Evolutionary conservation across 23 tunicate genomes (phyloP), one percentile per base, ranked within the genome.

Genomic region (Styela clava): DNA sequence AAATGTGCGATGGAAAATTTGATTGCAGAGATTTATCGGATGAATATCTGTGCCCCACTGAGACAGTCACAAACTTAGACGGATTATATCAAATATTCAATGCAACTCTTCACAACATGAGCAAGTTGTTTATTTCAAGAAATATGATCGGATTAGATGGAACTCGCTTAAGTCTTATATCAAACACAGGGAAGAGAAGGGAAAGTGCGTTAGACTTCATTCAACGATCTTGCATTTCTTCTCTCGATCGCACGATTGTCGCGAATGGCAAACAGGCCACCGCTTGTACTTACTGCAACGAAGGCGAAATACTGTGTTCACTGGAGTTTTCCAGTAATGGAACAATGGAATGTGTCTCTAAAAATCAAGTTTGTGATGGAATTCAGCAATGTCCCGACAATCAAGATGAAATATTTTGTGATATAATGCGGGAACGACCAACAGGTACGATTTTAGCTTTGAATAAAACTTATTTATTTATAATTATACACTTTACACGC

Each of bases 341-440:
- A 16, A 44, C 12, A 3, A 24, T 28, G 35, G 78, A 44, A 0
- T 91, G 97, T 67, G 87, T 91, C 1, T 20, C 22, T 20, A 85
- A 70, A 31, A 3, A 63, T 26, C 29, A 86, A 36, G 37, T 91
- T 2, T 91, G 97, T 52, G 86, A 91, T 70, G 87, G 90, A 0
- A 62, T 62, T 2, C n/a, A 20, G 2, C 88, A 91, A 27, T 91
- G 97, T 64, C 78, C 87, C 24, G 72, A 78, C 30, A 84, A 83
- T 21, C 87, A 82, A 77, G 97, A 91, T 52, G 97, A 91, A 78
- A 35, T n/a, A 5, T 91, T 68, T 78, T 91, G 97, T 56, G 22
- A 76, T 35, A 26, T 73, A 68, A 44, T 19, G 51, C 31, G 73
- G 82, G 85, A 76, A 71, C 28, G 31, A 31, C 31, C n/a, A 78